Percentiles rank a stretch among this genome's conserved stretches.
phyloP scores from a whole-genome alignment of 2,113 vertebrate genomes.

The Hassar affinis region DNA sequence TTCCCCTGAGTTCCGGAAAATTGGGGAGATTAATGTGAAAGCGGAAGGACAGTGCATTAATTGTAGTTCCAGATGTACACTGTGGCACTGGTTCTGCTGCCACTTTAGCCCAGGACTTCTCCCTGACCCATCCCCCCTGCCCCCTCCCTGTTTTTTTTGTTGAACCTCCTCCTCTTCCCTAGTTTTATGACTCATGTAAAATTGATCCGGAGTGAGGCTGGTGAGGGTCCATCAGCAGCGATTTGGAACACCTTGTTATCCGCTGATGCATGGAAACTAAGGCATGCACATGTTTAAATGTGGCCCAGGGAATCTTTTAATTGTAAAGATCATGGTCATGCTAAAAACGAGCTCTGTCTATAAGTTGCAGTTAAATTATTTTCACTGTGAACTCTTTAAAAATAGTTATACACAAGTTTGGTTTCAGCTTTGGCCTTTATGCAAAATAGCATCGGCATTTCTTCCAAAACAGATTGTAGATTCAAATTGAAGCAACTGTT shows the following conservation, averaged over 20 bases:
- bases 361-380: not conserved
- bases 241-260: constrained; percentile 74
- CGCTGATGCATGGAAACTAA: constrained; percentile 40
- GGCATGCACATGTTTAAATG: constrained; percentile 20
- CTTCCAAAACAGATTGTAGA: not conserved
- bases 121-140: not conserved
- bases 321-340: not conserved
- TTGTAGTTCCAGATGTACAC: constrained; percentile 71
- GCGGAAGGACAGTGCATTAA: constrained; percentile 68
- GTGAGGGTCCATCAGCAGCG: constrained; percentile 64
- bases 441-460: not conserved
- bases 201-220: constrained; percentile 60
- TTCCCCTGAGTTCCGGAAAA: constrained; percentile 72
- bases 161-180: constrained; percentile 35
- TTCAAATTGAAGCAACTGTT: not conserved
- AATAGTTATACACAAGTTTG: not conserved
- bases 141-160: constrained; percentile 25
- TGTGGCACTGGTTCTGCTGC: constrained; percentile 52
- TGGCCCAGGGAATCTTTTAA: not conserved
- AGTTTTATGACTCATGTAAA: constrained; percentile 72
- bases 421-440: not conserved
- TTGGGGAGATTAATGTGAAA: constrained; percentile 71
- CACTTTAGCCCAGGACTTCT: constrained; percentile 48
- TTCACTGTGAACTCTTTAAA: not conserved
- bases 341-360: not conserved